Percentiles rank a stretch among this genome's conserved stretches.
Conservation (phyloP, 30 jellyfish, hydroid and myxozoan genomes). For the Turritopsis rubra region DNA sequence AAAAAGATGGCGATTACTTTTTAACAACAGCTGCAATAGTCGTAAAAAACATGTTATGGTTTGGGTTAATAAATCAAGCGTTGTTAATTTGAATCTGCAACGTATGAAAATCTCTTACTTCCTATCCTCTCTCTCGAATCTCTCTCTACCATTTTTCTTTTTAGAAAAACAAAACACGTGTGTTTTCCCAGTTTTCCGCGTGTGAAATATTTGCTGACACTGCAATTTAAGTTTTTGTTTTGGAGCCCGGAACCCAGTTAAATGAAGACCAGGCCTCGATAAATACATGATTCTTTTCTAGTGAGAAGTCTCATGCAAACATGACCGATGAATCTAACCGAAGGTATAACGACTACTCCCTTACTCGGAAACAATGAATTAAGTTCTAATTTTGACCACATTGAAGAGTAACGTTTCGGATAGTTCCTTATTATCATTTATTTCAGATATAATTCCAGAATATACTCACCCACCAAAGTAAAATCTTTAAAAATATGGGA, state of each 20-base stretch:
- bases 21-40: too few relatives aligned
- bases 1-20: too few relatives aligned
- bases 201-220: neutral
- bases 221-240: neutral
- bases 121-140: neutral
- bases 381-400: neutral
- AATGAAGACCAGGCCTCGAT: slow-evolving; percentile 32
- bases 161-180: slow-evolving; percentile 6
- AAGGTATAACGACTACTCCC: neutral
- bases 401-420: neutral
- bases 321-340: slow-evolving; percentile 26
- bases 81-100: too few relatives aligned
- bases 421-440: neutral
- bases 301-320: slow-evolving; percentile 32
- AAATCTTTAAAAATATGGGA: neutral
- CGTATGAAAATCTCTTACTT: neutral
- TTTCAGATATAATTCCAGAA: neutral
- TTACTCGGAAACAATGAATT: neutral
- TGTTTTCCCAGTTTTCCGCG: neutral
- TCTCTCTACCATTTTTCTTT: slow-evolving; percentile 8
- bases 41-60: too few relatives aligned
- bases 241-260: slow-evolving; percentile 9
- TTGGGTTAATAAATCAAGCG: too few relatives aligned
- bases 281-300: slow-evolving; percentile 5
- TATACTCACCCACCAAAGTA: neutral